A percentile compares a stretch with the other conserved stretches of the same genome.
Evolutionary conservation across 2,888 invertebrate genomes (phyloP).

Genomic region (Cryptops parisi): DNA sequence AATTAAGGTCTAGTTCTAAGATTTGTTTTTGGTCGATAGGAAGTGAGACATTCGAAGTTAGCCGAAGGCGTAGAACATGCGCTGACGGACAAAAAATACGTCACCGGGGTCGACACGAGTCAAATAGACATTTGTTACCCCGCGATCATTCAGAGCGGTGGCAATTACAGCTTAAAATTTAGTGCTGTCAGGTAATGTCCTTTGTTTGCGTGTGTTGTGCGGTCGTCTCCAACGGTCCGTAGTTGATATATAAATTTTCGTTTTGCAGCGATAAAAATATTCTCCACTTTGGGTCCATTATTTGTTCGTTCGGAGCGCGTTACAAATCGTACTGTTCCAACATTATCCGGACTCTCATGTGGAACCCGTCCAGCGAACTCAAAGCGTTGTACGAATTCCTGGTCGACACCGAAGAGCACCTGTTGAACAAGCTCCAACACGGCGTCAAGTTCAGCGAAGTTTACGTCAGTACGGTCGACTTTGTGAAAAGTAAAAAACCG

Average conservation of each 20-base stretch:
- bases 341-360: constrained; percentile 86
- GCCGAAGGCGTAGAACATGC: constrained; percentile 90
- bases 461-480: constrained; percentile 64
- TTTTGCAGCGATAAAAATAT: constrained; percentile 72
- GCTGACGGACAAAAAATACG: constrained; percentile 89
- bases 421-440: constrained; percentile 66
- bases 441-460: constrained; percentile 72
- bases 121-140: constrained; percentile 97
- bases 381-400: constrained; percentile 82
- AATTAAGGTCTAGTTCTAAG: neutral
- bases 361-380: constrained; percentile 66
- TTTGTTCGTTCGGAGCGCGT: constrained; percentile 83
- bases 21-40: constrained; percentile 42
- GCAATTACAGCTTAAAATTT: constrained; percentile 93
- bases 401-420: constrained; percentile 73
- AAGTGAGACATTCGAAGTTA: constrained; percentile 89
- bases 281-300: constrained; percentile 89
- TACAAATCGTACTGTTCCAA: constrained; percentile 98
- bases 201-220: neutral
- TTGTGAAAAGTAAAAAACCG: constrained; percentile 75
- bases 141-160: constrained; percentile 97
- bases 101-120: constrained; percentile 70
- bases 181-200: constrained; percentile 51
- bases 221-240: no score
- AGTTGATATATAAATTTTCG: no score